phyloP scores from a whole-genome alignment of 1,140 invertebrate species.

The Aphis craccivora region DNA sequence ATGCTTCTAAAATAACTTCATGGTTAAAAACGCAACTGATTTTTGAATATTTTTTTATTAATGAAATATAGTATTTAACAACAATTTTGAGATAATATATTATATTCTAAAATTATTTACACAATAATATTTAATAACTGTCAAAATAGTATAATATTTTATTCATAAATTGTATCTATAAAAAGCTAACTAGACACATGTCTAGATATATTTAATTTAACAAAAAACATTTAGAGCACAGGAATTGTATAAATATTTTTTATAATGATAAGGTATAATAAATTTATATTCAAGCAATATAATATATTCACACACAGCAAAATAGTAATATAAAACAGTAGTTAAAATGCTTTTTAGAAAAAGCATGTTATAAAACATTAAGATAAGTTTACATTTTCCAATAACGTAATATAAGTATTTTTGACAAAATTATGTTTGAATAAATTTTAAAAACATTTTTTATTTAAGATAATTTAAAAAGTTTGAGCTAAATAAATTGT shows the following conservation, averaged over 20 bases:
- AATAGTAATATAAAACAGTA: neutral
- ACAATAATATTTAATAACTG: conserved; percentile 11
- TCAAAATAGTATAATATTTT: neutral
- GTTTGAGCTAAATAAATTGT: neutral
- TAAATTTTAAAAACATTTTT: neutral
- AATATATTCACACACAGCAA: neutral
- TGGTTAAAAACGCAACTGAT: neutral
- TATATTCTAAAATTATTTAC: conserved; percentile 19
- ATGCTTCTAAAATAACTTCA: neutral
- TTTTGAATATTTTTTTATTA: conserved; percentile 16
- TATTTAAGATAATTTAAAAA: neutral
- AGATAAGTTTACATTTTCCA: neutral
- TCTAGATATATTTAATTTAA: neutral
- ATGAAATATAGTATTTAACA: conserved; percentile 41
- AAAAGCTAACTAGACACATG: neutral
- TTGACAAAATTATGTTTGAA: neutral
- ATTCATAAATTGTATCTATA: neutral
- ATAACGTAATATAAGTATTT: neutral
- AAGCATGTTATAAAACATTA: neutral
- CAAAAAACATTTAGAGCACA: neutral
- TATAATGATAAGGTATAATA: neutral
- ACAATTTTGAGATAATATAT: conserved; percentile 32
- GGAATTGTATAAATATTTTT: neutral
- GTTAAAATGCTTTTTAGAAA: neutral
- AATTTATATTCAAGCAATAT: neutral